Conservation (phyloP, 2,888 invertebrate genomes). For the Pemphredon lugubris region DNA sequence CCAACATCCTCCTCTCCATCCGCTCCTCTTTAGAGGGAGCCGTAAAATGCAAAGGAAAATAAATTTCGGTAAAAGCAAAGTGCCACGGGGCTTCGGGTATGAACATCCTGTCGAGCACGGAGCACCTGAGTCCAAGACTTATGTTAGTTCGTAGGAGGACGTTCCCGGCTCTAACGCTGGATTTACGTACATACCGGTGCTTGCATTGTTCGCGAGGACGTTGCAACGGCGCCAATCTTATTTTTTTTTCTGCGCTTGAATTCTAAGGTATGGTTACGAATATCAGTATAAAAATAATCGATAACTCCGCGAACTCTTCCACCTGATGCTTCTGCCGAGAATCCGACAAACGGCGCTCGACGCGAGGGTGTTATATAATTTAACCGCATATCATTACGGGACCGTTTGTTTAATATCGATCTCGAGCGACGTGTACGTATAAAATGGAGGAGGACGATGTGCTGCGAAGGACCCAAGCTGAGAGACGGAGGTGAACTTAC, state of each 20-base stretch:
- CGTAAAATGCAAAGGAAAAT: slow-evolving; percentile 55
- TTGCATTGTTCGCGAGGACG: slow-evolving; percentile 21
- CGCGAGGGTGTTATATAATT: too few species aligned
- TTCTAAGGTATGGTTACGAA: too few species aligned
- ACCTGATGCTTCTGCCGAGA: too few species aligned
- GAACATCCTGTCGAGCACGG: slow-evolving; percentile 65
- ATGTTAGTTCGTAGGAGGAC: slow-evolving; percentile 48
- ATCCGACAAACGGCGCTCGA: too few species aligned
- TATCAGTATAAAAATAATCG: too few species aligned
- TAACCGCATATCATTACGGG: too few species aligned
- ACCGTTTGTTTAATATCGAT: too few species aligned
- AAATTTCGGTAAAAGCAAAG: slow-evolving; percentile 76
- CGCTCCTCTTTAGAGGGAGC: slow-evolving; percentile 21
- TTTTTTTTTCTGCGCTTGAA: not conserved
- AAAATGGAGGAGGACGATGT: too few species aligned
- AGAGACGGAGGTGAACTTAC: too few species aligned
- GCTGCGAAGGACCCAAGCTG: too few species aligned
- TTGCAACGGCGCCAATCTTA: not conserved
- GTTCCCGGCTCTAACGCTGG: slow-evolving; percentile 39
- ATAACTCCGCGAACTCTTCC: too few species aligned
- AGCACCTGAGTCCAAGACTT: slow-evolving; percentile 74
- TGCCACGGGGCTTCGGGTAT: slow-evolving; percentile 64
- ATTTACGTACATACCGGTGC: slow-evolving; percentile 55
- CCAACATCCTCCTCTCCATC: slow-evolving; percentile 10
- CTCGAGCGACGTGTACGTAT: too few species aligned